Base-by-base conservation (phyloP, 2,113 vertebrate species). In the Athene cunicularia region DNA sequence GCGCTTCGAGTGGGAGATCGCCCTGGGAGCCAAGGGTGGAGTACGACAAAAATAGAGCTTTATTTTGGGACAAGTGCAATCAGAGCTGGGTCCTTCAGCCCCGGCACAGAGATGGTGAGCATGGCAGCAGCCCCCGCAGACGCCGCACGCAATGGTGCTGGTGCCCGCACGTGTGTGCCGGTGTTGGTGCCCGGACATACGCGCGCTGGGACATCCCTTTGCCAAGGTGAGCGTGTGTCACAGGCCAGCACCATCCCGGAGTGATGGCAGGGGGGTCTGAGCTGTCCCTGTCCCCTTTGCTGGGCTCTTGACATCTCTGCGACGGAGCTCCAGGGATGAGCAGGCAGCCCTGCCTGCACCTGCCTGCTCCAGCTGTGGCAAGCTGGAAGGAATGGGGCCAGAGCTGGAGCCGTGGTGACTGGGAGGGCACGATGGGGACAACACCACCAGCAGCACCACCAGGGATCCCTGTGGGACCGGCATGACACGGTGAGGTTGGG, bases 1-100 rank as follows among this genome's bases (percentile, higher is more conserved):
- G 20, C 1, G 4, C 35, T 45, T 26, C 5, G 6, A 53, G 33
- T 26, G 58, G 56, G 66, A 63, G 17, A 91, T 50, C 21, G 8
- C 5, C 12, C 32, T 8, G 3, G n/a, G 71, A 95, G 70, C 55
- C 21, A 0, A 56, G 70, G 41, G 59, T 50, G 75, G 71, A 91
- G 60, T 95, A 93, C 35, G 11, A 97, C 90, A 96, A 97, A 97
- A 98, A 97, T 96, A 98, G 96, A 97, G 59, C 43, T 98, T 97
- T 96, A 97, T 97, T 98, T 68, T 0, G 24, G 96, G 89, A 95
- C 81, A 88, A 94, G 92, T 39, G 93, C 94, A 67, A 70, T 28
- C 6, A 3, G 86, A 97, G 93, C 86, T 19, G 81, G 20, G 81
- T 60, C 53, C 47, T 59, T 60, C 0, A 0, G 74, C 41, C 63